Evolutionary conservation across 64 coral and sea anemone species (phyloP), one percentile per base, ranked within the genome.

Genomic region (Montipora sp.): DNA sequence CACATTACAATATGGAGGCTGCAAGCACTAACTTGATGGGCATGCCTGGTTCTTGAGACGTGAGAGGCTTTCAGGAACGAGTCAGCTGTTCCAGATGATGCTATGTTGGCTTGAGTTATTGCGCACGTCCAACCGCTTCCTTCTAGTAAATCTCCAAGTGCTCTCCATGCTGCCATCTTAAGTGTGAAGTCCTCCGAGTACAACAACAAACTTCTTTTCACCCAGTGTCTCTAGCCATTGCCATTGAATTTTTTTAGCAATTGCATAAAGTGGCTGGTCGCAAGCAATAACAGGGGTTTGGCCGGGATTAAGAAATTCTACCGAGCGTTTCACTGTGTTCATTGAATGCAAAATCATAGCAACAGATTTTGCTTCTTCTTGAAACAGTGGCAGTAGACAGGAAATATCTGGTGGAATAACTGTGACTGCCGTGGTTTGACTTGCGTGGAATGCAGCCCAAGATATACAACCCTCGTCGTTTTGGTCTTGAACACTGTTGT

Each of bases 381-480:
- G n/a, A n/a, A n/a, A n/a, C n/a, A n/a, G n/a, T n/a, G n/a, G n/a
- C n/a, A n/a, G n/a, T n/a, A n/a, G n/a, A n/a, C n/a, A n/a, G n/a
- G n/a, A n/a, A n/a, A n/a, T n/a, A n/a, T n/a, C n/a, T n/a, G n/a
- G n/a, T 27, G 80, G 80, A 63, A 61, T 83, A 7, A 67, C 8
- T 65, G 53, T 63, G 55, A 63, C 55, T 50, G 36, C 77, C 51
- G 36, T 3, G 21, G n/a, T 83, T 22, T 8, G 53, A 83, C 80
- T 63, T 63, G 80, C 80, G 36, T 83, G 80, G 57, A 36, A 83
- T 83, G 80, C 80, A n/a, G 57, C 80, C 51, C 80, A 83, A 63
- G 80, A 90, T 53, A 1, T 77, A 89, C n/a, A n/a, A n/a, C 83
- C 27, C 24, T 89, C 24, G 55, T 36, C 47, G 15, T 10, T 77